Evolutionary conservation across 1,140 invertebrate species (phyloP), one percentile per base, ranked within the genome.

Genomic region (Anastatus disparis): DNA sequence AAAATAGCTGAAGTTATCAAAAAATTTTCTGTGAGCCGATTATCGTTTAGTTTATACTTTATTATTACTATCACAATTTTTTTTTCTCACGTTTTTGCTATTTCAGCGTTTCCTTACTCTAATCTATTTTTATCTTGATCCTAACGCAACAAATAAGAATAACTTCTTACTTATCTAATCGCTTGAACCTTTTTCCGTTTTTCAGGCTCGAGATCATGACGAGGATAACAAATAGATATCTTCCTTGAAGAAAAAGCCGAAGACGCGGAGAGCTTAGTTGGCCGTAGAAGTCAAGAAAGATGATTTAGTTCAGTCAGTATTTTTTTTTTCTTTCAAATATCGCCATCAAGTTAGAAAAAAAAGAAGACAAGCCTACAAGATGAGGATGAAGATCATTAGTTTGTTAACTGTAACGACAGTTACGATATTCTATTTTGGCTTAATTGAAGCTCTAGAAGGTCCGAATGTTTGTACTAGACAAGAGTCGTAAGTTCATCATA

Each of bases 401-500:
- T 38, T 50, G 20, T 24, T 64, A 20, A 24, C 52, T 29, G 7
- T 46, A 22, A n/a, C 8, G 8, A 2, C 13, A 24, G 2, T 46
- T 17, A 24, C 27, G 2, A 12, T 70, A 62, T 46, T 35, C 1
- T n/a, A 56, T 38, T 64, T 58, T n/a, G 26, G 13, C 20, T 3
- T 2, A 1, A 24, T 58, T n/a, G 2, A 62, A 22, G 77, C 61
- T 13, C 76, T 86, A 12, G 81, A 85, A 56, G 85, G 85, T 55
- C 81, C 83, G 6, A 85, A 86, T 67, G 73, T 86, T 55, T 86
- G 85, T 24, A 81, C 79, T 0, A 77, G 76, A 52, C 82, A 84
- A 74, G 80, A 82, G 75, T 76, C 75, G 83, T 12, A 40, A 62
- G 63, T 67, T 27, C 26, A 22, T 9, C 53, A 31, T 12, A 42